A percentile compares a stretch with the other conserved stretches of the same genome.
Conservation (phyloP, 2,888 invertebrate species). For the Sinhomidia bicolor region DNA sequence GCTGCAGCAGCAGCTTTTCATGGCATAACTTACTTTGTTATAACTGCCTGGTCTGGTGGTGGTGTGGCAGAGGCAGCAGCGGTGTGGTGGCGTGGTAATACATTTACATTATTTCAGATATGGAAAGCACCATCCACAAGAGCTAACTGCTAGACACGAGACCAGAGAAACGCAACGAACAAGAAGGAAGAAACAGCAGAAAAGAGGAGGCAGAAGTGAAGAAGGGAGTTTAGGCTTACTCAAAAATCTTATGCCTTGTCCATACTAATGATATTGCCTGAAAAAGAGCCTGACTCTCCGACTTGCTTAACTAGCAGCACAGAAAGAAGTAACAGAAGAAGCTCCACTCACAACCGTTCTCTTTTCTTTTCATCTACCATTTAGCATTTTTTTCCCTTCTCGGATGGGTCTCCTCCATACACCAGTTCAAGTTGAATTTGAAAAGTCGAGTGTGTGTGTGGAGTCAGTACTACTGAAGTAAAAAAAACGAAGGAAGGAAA, state of each 20-base stretch:
- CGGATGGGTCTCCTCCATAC: neutral
- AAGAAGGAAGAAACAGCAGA: neutral
- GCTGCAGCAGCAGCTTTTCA: neutral
- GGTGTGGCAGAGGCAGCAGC: no score
- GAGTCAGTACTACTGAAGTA: neutral
- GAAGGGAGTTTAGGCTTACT: no score
- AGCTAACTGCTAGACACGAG: no score
- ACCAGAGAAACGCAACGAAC: neutral
- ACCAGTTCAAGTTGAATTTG: constrained; percentile 23
- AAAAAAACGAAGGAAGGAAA: constrained; percentile 14
- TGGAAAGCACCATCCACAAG: no score
- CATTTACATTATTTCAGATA: constrained; percentile 30
- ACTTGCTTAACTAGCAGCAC: no score
- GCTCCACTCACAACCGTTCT: neutral
- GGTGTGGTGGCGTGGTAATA: no score
- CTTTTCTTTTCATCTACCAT: neutral
- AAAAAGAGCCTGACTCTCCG: constrained; percentile 32
- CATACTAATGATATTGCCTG: constrained; percentile 49
- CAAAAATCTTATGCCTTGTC: no score
- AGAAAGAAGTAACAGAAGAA: no score
- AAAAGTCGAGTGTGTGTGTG: neutral
- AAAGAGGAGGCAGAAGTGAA: no score
- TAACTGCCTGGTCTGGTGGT: neutral
- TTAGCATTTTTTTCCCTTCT: constrained; percentile 24
- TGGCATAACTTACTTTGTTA: neutral